Evolutionary conservation across 2,888 invertebrate species (phyloP), one percentile per base, ranked within the genome.

Genomic region (Monopis laevigella): DNA sequence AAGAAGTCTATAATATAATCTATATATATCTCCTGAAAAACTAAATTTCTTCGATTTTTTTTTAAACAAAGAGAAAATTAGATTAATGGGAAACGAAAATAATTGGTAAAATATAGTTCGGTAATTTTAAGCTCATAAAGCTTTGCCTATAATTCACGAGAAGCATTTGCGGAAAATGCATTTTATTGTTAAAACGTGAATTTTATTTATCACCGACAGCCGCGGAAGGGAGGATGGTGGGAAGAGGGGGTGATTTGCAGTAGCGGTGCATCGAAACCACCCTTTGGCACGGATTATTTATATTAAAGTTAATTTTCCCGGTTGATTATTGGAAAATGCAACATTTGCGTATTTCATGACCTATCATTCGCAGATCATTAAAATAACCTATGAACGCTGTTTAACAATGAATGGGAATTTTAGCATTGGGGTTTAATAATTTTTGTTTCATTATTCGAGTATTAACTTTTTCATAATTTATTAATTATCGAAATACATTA

Each of bases 101-200:
- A n/a, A n/a, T n/a, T n/a, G n/a, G n/a, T n/a, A n/a, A n/a, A 24
- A 24, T 24, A 24, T 24, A 7, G 36, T 13, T 36, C 7, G 19
- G 77, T 78, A 78, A 80, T 80, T 80, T 80, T 78, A 77, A 80
- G 74, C 78, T 78, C 78, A 73, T 80, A 78, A 78, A 80, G 73
- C 74, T 62, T 58, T 66, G 54, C 65, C 68, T 67, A 78, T 78
- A 78, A 78, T 73, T 78, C 77, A 75, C 66, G 54, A 67, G 72
- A 62, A 74, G 74, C 78, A 78, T 80, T 80, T 78, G 78, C 77
- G 78, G 80, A 78, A 80, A 78, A 80, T 78, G 77, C 78, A 80
- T 78, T 80, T 80, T 80, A 80, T 80, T 80, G 78, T 78, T 80
- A 78, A 80, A 78, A 78, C 78, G 78, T 78, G 78, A 80, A 80